Base-by-base conservation (phyloP, 2,797 vertebrate species). In the Crax fasciolata region DNA sequence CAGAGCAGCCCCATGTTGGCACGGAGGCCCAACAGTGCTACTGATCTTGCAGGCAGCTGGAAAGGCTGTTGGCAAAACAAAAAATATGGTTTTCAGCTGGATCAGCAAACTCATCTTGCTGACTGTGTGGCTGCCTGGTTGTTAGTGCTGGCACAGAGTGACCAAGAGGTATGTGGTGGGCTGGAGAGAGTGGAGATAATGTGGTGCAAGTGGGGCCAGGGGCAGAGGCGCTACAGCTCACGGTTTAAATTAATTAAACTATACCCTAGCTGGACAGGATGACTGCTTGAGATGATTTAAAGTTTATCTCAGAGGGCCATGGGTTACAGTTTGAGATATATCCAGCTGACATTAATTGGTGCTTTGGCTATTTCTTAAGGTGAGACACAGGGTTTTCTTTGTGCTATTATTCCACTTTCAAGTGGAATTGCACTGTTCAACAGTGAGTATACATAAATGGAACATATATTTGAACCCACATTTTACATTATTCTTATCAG, bases 11-110 rank as follows among this genome's bases (percentile, higher is more conserved):
- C 58, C 1, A 63, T 2, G 5, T 23, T 67, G 82, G 54, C 74
- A 41, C 0, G 0, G 67, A 10, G n/a, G 13, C 49, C 9, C 5
- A 2, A 84, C 13, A 4, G 79, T 32, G 12, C 35, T 11, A 16
- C 79, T 28, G 32, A 55, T 81, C 54, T 58, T 32, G 54, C 16
- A 15, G 28, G 43, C 44, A 48, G 35, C 55, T 43, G 55, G 79
- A 30, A 35, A 66, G 65, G 28, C 1, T 1, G 24, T 28, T 0
- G 2, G 68, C 72, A 57, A 27, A 63, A 52, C 14, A 57, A 38
- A 41, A 77, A 79, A 39, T 55, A 16, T 2, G 32, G 19, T 8
- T 85, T 89, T 44, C 1, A 14, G 14, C 62, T 88, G 62, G 35
- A 90, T 95, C 78, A 83, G 87, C 49, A 76, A 80, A 59, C 57